These are phyloP conservation scores for Grantiella picta DNA, from an alignment of 2,113 vertebrate species.

Conservation along the genomic window DNA sequence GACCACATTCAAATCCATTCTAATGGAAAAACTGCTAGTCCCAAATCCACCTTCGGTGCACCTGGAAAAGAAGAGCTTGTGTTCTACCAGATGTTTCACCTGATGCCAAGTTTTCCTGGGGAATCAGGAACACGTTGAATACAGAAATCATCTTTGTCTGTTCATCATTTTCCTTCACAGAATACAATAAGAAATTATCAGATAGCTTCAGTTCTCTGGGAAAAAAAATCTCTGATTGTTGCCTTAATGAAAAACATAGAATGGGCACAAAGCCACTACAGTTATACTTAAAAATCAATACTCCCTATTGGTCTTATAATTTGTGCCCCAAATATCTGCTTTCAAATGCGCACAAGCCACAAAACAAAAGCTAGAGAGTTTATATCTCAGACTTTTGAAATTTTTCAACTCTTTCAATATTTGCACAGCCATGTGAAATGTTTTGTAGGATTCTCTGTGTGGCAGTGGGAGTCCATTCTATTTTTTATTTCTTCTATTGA, in stretches of 20 bases:
- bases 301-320: constrained; percentile 35
- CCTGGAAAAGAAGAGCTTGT: not conserved
- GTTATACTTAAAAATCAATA: constrained; percentile 60
- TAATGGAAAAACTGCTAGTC: not conserved
- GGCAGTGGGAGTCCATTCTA: not conserved
- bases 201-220: not conserved
- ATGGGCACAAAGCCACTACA: constrained; percentile 1
- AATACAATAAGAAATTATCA: constrained; percentile 25
- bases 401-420: not conserved
- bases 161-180: not conserved
- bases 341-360: not conserved
- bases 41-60: not conserved
- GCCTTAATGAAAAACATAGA: constrained; percentile 57
- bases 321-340: constrained; percentile 45
- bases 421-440: not conserved
- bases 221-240: constrained; percentile 22
- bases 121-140: not conserved
- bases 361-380: not conserved
- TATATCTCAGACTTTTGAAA: not conserved
- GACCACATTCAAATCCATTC: not conserved
- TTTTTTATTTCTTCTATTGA: constrained; percentile 21
- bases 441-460: not conserved
- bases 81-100: not conserved
- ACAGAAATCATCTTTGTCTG: not conserved
- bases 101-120: not conserved